These are phyloP conservation scores for Eunapius fragilis DNA, from an alignment of 37 sponge, comb jelly and placozoan species.

Conservation along the genomic window DNA sequence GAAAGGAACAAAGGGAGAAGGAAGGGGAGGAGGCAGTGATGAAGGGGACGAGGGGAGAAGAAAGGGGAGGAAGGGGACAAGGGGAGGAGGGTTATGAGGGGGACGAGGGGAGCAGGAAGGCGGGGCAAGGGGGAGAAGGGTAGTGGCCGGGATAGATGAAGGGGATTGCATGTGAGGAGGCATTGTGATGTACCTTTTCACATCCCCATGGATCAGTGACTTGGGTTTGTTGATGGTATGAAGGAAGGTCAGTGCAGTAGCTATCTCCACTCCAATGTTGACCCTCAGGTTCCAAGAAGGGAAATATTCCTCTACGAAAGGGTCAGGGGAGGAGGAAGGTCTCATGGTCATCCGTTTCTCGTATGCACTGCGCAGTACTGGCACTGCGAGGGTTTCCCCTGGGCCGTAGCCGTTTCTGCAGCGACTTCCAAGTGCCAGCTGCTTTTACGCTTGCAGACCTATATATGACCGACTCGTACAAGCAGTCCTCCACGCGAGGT, in stretches of 20 bases:
- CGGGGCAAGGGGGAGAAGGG: neutral
- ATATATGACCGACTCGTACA: no score
- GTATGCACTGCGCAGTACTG: no score
- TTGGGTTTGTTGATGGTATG: conserved; percentile 66
- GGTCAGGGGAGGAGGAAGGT: neutral
- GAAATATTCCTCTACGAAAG: conserved; percentile 4
- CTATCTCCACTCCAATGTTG: conserved; percentile 52
- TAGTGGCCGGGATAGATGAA: no score
- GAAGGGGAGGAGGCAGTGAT: conserved; percentile 9
- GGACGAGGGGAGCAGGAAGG: neutral
- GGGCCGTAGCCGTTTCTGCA: no score
- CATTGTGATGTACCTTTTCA: conserved; percentile 47
- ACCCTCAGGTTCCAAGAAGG: conserved; percentile 48
- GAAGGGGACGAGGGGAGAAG: neutral
- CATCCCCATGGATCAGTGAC: conserved; percentile 68
- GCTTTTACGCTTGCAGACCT: no score
- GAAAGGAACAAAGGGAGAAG: neutral
- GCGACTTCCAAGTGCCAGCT: no score
- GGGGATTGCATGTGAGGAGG: no score
- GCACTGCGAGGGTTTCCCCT: no score
- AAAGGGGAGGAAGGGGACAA: neutral
- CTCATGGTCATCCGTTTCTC: no score
- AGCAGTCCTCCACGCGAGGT: no score
- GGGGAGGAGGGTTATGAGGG: neutral
- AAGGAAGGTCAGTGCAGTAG: conserved; percentile 69